These are phyloP conservation scores for Bergia puertoricense DNA, from an alignment of 92 coral and sea anemone genomes.

Conservation along the genomic window DNA sequence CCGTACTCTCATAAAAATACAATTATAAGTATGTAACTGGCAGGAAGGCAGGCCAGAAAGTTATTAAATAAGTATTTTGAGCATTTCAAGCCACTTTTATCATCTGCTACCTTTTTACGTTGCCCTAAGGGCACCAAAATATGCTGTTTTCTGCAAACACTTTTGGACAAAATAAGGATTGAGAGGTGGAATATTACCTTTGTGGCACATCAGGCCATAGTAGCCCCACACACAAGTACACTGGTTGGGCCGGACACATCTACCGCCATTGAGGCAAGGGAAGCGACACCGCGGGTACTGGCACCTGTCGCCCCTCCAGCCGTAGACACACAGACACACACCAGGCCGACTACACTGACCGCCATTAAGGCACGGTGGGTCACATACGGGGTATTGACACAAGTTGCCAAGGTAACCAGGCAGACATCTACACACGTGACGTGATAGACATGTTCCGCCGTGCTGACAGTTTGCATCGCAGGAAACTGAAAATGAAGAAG, in stretches of 20 bases:
- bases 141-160: too few relatives aligned
- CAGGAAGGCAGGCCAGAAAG: too few relatives aligned
- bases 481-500: constrained; percentile 51
- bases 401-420: constrained; percentile 74
- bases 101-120: too few relatives aligned
- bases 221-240: constrained; percentile 91
- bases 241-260: constrained; percentile 81
- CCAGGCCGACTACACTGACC: constrained; percentile 84
- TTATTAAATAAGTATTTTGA: too few relatives aligned
- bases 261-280: constrained; percentile 78
- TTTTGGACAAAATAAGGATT: too few relatives aligned
- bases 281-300: constrained; percentile 69
- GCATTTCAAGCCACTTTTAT: too few relatives aligned
- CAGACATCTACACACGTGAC: constrained; percentile 68
- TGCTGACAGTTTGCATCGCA: constrained; percentile 80
- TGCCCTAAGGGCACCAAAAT: too few relatives aligned
- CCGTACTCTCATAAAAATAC: too few relatives aligned
- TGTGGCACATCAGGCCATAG: constrained; percentile 81
- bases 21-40: too few relatives aligned
- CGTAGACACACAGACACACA: constrained; percentile 76
- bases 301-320: constrained; percentile 82
- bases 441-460: constrained; percentile 82
- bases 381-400: constrained; percentile 79
- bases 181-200: constrained; percentile 51
- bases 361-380: constrained; percentile 79